Evolutionary conservation across 1,140 invertebrate genomes (phyloP).

Genomic region (Listronotus bonariensis): DNA sequence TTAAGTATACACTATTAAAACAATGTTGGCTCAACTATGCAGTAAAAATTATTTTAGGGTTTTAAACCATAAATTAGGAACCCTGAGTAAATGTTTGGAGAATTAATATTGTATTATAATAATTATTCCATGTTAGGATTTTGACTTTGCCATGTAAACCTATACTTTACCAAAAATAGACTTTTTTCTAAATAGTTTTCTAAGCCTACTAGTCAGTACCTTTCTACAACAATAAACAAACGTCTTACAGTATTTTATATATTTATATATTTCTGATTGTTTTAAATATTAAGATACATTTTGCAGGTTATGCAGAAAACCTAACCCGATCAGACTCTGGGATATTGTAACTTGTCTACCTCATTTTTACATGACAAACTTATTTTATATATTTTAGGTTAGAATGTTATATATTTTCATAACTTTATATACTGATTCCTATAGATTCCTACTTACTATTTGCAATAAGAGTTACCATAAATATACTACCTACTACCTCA

Average conservation of each 20-base stretch:
- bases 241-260: constrained; percentile 27
- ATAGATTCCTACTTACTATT: constrained; percentile 3
- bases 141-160: constrained; percentile 22
- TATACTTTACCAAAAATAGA: constrained; percentile 13
- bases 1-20: constrained; percentile 1
- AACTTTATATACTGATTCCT: background rate
- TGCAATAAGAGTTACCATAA: constrained; percentile 8
- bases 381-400: constrained; percentile 16
- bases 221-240: constrained; percentile 27
- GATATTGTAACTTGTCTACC: constrained; percentile 35
- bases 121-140: constrained; percentile 4
- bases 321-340: constrained; percentile 12
- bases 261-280: constrained; percentile 11
- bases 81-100: constrained; percentile 25
- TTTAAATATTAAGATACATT: constrained; percentile 2
- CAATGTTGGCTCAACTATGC: constrained; percentile 14
- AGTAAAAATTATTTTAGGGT: constrained; percentile 10
- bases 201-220: constrained; percentile 31
- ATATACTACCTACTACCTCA: constrained; percentile 38
- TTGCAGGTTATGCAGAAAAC: constrained; percentile 3
- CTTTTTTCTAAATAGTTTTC: constrained; percentile 13
- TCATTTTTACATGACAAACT: constrained; percentile 40
- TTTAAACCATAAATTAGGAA: constrained; percentile 18
- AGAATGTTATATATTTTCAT: constrained; percentile 6
- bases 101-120: constrained; percentile 2